Evolutionary conservation across 2,888 invertebrate genomes (phyloP).

Genomic region (Acrocyrtus sp.): DNA sequence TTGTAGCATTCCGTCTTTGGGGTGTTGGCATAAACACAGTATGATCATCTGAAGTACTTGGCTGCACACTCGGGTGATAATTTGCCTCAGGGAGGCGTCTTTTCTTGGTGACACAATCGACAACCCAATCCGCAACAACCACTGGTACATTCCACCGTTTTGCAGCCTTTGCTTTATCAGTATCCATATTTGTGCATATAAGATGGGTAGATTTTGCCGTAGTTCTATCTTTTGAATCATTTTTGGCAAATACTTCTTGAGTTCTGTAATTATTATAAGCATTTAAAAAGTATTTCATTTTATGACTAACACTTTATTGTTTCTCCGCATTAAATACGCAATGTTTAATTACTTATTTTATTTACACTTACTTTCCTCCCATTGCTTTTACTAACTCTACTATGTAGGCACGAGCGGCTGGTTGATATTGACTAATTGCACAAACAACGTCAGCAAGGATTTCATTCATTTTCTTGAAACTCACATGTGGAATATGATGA

Average conservation of each 20-base stretch:
- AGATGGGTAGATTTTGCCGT: conserved; percentile 82
- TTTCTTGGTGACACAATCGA: conserved; percentile 70
- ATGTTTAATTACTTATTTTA: too few relatives aligned
- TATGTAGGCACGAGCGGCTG: conserved; percentile 79
- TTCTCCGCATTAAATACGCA: too few relatives aligned
- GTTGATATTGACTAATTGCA: conserved; percentile 81
- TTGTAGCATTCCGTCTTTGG: conserved; percentile 10
- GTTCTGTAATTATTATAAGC: too few relatives aligned
- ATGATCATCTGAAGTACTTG: conserved; percentile 12
- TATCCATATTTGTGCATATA: conserved; percentile 75
- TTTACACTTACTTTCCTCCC: conserved; percentile 79
- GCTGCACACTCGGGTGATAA: conserved; percentile 26
- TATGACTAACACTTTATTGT: too few relatives aligned
- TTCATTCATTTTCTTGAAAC: conserved; percentile 17
- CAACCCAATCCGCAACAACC: conserved; percentile 80
- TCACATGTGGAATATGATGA: conserved; percentile 37
- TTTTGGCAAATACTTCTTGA: conserved; percentile 76
- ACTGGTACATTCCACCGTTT: conserved; percentile 87
- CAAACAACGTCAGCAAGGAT: conserved; percentile 76
- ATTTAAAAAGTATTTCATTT: too few relatives aligned
- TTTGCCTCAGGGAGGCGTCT: conserved; percentile 13
- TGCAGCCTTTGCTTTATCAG: conserved; percentile 84
- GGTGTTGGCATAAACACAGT: conserved; percentile 44
- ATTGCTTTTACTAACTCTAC: conserved; percentile 76
- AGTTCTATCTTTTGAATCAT: conserved; percentile 67